Conservation (phyloP, 2,888 invertebrate species). For the Papilio demoleus region DNA sequence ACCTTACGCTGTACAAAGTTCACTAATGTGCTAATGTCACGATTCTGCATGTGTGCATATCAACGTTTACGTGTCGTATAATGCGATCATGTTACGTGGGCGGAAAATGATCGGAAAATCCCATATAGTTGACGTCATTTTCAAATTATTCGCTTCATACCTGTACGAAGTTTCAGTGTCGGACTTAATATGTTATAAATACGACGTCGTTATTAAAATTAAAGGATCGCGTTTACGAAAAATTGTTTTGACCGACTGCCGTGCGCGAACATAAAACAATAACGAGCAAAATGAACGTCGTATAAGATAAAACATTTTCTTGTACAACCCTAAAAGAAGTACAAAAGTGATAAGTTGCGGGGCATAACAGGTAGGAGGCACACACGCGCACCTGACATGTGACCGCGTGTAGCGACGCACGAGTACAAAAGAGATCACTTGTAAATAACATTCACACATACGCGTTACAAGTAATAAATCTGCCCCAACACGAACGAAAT, state of each 20-base stretch:
- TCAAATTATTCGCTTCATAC: constrained; percentile 30
- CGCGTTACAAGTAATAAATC: constrained; percentile 65
- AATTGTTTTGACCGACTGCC: constrained; percentile 41
- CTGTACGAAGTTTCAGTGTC: constrained; percentile 29
- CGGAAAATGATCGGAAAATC: constrained; percentile 58
- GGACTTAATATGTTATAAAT: constrained; percentile 28
- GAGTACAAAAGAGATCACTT: constrained; percentile 70
- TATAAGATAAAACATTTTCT: constrained; percentile 64
- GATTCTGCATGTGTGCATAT: constrained; percentile 50
- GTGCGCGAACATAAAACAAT: constrained; percentile 52
- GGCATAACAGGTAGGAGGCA: constrained; percentile 77
- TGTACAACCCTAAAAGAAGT: constrained; percentile 70
- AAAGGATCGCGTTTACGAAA: constrained; percentile 16
- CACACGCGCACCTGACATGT: constrained; percentile 74
- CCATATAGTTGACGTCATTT: constrained; percentile 40
- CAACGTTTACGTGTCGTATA: constrained; percentile 41
- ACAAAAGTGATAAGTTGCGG: constrained; percentile 74
- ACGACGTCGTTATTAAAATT: constrained; percentile 32
- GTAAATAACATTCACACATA: constrained; percentile 59
- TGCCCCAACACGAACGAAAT: constrained; percentile 75
- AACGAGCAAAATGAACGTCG: constrained; percentile 58
- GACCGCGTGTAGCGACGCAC: constrained; percentile 65
- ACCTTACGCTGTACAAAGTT: constrained; percentile 81
- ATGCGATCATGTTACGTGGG: constrained; percentile 49
- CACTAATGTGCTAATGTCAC: constrained; percentile 71